Evolutionary conservation across 2,113 vertebrate species (phyloP).

Genomic region (Spermophilus dauricus): DNA sequence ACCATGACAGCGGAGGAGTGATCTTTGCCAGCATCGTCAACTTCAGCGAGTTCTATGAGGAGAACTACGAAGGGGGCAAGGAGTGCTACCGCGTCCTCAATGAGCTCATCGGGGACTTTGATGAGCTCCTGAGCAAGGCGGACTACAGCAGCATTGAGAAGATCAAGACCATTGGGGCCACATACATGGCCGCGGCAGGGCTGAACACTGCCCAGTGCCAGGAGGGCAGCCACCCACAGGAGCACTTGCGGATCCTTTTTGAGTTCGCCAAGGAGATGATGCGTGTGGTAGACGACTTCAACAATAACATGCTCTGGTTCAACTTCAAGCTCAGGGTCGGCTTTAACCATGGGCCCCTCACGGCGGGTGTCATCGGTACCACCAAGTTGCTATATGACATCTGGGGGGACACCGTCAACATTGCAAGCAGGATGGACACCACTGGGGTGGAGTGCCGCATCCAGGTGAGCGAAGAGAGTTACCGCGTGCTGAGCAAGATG

Average conservation of each 20-base stretch:
- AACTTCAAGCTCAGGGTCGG: constrained; percentile 98
- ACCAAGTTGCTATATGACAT: constrained; percentile 99
- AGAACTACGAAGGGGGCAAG: constrained; percentile 98
- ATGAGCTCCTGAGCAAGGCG: constrained; percentile 94
- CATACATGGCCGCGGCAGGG: constrained; percentile 98
- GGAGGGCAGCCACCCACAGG: constrained; percentile 91
- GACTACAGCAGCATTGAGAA: constrained; percentile 97
- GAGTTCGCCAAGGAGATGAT: constrained; percentile 99
- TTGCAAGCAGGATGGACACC: constrained; percentile 99
- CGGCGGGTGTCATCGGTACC: constrained; percentile 98
- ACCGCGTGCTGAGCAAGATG: constrained; percentile 94
- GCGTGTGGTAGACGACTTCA: constrained; percentile 98
- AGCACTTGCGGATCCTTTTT: constrained; percentile 95
- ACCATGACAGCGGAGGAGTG: constrained; percentile 97
- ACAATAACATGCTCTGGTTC: constrained; percentile 99
- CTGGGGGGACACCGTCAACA: constrained; percentile 99
- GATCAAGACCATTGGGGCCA: constrained; percentile 99
- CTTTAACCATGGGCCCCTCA: constrained; percentile 98
- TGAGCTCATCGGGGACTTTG: constrained; percentile 98
- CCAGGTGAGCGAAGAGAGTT: constrained; percentile 99
- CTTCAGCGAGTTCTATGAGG: constrained; percentile 99
- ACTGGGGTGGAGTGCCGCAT: constrained; percentile 98
- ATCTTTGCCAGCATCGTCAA: constrained; percentile 99
- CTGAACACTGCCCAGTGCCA: constrained; percentile 94
- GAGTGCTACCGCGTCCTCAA: constrained; percentile 99